Evolutionary conservation across 1,140 invertebrate species (phyloP), one percentile per base, ranked within the genome.

Genomic region (Anoplophora glabripennis): DNA sequence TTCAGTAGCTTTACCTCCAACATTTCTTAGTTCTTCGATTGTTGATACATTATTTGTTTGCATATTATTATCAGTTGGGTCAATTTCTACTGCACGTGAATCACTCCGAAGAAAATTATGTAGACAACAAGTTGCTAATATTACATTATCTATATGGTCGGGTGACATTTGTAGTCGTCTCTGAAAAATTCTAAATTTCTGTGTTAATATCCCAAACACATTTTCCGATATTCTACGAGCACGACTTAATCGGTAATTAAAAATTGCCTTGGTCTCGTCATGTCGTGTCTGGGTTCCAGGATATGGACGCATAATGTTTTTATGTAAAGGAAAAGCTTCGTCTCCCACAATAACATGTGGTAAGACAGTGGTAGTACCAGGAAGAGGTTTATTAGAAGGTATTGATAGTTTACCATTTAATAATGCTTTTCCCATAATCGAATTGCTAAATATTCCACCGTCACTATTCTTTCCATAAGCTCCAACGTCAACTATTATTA

Each of bases 401-500:
- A 63, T 11, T 40, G 53, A 36, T 7, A 60, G 4, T 35, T 8
- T 28, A 4, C 36, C 14, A 10, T 40, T 28, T n/a, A 41, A 35
- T 37, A 42, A 45, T 55, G 46, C 40, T 41, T 59, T 28, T 12
- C 42, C 56, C 57, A 60, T 53, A 10, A 53, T 12, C 10, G 17
- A 52, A 53, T 66, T 57, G 28, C 18, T 33, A 35, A 60, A 53
- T 18, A 66, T 44, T 34, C 57, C 54, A 14, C 70, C 70, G 65
- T 77, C 76, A 67, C 62, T 66, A 40, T 67, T 57, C 49, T 67
- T 58, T 15, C 72, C 75, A 59, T 67, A 65, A 15, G 69, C 61
- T 21, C 77, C 77, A 41, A 78, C 69, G 58, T 77, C 74, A 34
- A 77, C 60, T 17, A 67, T 58, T 7, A 65, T 67, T 58, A 80